Base-by-base conservation (phyloP, 2,797 vertebrate species). In the Alcedo quadribrachys region DNA sequence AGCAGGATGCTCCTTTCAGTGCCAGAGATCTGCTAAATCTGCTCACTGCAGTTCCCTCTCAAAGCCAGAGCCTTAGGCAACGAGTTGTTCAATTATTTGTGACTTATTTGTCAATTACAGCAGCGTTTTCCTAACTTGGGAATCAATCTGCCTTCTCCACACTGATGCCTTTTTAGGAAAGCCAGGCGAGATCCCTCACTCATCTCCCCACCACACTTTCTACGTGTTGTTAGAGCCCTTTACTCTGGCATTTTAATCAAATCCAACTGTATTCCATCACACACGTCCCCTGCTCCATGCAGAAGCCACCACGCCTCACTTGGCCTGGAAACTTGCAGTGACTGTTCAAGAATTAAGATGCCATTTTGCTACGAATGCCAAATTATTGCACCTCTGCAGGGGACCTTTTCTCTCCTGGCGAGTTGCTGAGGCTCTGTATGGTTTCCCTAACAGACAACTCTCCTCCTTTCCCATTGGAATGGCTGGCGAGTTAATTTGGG, bases 51-150 rank as follows among this genome's bases (percentile, higher is more conserved):
- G 55, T 20, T 67, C 30, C 71, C 58, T 55, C 37, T 55, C 13
- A 5, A 89, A 82, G 75, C 24, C 51, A 71, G 50, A 8, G 62
- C 87, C 89, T 75, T n/a, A 25, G 65, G 89, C 93, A 92, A 83
- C 51, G 81, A 90, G 62, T 87, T 71, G 65, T 75, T 90, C 81
- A 43, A 62, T 94, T 93, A 92, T 82, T 95, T 91, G 83, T 86
- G 54, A 71, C 68, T 90, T 92, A 87, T 74, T 94, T 82, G 91
- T 92, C 91, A 93, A 91, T 92, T 92, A 90, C 1, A 91, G 81
- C 54, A 85, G 81, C 42, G 46, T 48, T 82, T 92, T 55, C 91
- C 93, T 89, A 96, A 93, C 88, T 95, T 92, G 94, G 94, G 55
- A 82, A 53, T 54, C 90, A 71, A 33, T 32, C 68, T 54, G 58